These are phyloP conservation scores for Melanaphis sacchari DNA, from an alignment of 1,140 invertebrate genomes.

Conservation along the genomic window DNA sequence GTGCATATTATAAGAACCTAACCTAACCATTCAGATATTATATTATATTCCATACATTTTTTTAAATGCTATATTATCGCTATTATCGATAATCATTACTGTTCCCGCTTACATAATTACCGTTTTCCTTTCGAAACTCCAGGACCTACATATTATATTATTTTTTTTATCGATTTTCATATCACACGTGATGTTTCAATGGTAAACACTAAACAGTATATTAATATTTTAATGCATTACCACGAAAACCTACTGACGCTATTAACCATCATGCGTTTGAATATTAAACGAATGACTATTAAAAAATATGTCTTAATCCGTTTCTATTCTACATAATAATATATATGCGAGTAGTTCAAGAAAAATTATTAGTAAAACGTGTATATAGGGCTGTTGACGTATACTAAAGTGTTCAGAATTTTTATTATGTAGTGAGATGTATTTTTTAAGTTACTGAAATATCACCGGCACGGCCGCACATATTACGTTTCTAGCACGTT, in stretches of 20 bases:
- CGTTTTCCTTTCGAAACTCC: not conserved
- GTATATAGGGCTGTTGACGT: not conserved
- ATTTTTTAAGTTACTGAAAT: slow-evolving; percentile 30
- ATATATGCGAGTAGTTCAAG: not conserved
- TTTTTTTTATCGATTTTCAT: slow-evolving; percentile 16
- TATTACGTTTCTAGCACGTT: slow-evolving; percentile 2
- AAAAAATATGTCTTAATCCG: not conserved
- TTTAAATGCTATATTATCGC: not conserved
- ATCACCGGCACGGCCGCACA: not conserved
- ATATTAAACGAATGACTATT: not conserved
- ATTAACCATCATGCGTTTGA: not conserved
- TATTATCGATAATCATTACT: not conserved
- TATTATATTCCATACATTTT: not conserved
- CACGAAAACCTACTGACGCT: not conserved
- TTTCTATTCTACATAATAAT: not conserved
- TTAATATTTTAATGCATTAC: not conserved
- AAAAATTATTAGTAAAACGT: slow-evolving; percentile 15
- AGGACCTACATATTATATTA: not conserved
- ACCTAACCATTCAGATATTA: not conserved
- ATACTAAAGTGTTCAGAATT: not conserved
- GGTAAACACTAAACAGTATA: not conserved
- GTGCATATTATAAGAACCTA: not conserved
- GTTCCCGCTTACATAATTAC: not conserved
- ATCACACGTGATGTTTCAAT: not conserved
- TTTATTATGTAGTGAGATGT: not conserved